Percentiles rank a stretch among this genome's conserved stretches.
Conservation (phyloP, 1,140 invertebrate species). For the Atta colombica region DNA sequence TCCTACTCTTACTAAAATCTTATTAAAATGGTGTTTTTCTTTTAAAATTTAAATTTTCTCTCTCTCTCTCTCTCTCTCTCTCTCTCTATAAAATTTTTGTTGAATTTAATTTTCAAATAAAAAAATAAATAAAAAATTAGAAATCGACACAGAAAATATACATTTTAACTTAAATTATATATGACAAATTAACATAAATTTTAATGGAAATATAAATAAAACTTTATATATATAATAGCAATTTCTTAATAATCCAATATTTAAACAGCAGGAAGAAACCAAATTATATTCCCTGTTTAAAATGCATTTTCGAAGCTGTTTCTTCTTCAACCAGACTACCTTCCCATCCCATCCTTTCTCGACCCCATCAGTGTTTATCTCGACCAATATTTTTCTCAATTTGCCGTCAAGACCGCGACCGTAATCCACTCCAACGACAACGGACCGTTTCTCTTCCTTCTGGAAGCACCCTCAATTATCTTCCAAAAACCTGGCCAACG, state of each 20-base stretch:
- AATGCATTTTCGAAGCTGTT: conserved; percentile 32
- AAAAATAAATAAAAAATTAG: neutral
- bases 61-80: no score
- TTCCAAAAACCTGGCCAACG: conserved; percentile 27
- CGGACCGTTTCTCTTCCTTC: conserved; percentile 40
- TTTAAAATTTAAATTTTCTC: no score
- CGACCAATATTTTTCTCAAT: conserved; percentile 62
- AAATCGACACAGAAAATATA: neutral
- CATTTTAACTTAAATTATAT: neutral
- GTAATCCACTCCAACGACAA: conserved; percentile 51
- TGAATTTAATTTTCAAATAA: neutral
- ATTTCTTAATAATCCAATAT: neutral
- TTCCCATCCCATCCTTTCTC: neutral
- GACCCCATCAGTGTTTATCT: neutral
- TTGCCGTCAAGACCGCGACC: conserved; percentile 28
- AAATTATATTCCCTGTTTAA: conserved; percentile 9
- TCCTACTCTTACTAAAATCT: no score
- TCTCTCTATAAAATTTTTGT: neutral
- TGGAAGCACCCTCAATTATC: conserved; percentile 48
- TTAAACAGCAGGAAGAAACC: neutral
- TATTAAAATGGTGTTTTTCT: neutral
- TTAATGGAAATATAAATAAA: neutral
- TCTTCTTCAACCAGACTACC: neutral
- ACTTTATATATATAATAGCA: neutral
- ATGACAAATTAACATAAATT: neutral